phyloP scores from a whole-genome alignment of 2,113 vertebrate species.

The Zosterops lateralis region DNA sequence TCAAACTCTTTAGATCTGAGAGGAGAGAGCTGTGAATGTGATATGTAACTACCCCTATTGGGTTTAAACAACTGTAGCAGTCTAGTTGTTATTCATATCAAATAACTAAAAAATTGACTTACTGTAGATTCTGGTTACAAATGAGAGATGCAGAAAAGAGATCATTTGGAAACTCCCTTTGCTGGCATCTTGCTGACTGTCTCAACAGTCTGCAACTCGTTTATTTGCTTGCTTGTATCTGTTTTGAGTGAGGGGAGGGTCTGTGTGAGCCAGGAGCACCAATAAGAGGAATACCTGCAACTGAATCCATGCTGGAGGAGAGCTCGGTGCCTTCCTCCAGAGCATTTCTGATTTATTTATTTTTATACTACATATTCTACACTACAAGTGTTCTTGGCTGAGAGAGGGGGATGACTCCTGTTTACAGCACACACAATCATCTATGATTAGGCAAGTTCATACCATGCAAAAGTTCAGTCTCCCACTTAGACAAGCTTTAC shows the following conservation, averaged over 20 bases:
- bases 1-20: not conserved
- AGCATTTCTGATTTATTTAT: constrained; percentile 1
- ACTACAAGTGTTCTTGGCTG: not conserved
- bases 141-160: not conserved
- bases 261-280: not conserved
- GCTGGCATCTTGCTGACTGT: not conserved
- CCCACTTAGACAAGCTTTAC: not conserved
- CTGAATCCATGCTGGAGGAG: not conserved
- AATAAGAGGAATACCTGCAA: not conserved
- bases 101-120: not conserved
- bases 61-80: not conserved
- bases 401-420: not conserved
- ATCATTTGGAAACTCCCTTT: not conserved
- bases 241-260: not conserved
- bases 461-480: not conserved
- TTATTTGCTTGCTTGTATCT: not conserved
- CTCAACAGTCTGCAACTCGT: not conserved
- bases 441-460: constrained; percentile 23
- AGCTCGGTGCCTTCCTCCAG: not conserved
- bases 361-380: not conserved
- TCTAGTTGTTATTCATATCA: not conserved
- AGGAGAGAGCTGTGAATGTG: not conserved
- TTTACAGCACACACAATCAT: constrained; percentile 27
- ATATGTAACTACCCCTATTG: not conserved
- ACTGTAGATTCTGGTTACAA: not conserved